Conservation (phyloP, 2,888 invertebrate genomes). For the Oxycera nigricornis region DNA sequence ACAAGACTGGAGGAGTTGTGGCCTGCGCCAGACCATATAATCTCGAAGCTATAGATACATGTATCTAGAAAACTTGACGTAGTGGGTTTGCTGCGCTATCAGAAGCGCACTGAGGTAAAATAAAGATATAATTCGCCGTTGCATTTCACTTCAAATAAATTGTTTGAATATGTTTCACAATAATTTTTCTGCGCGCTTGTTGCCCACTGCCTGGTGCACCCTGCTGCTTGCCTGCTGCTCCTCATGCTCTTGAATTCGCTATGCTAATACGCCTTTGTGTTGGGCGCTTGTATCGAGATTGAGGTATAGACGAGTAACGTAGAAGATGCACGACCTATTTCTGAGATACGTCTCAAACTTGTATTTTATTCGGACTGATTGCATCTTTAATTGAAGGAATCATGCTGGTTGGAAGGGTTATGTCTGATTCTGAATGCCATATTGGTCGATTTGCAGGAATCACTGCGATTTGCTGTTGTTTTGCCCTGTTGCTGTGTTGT, state of each 20-base stretch:
- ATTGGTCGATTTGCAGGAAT: conserved; percentile 18
- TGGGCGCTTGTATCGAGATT: neutral
- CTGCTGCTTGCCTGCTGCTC: neutral
- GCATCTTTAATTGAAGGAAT: conserved; percentile 41
- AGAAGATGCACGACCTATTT: conserved; percentile 42
- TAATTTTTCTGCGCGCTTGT: conserved; percentile 31
- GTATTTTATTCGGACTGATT: conserved; percentile 40
- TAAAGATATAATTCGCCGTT: conserved; percentile 36
- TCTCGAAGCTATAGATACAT: neutral
- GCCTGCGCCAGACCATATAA: neutral
- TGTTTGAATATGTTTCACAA: conserved; percentile 40
- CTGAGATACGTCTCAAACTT: conserved; percentile 40
- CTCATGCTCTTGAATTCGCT: conserved; percentile 20
- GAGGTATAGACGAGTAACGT: neutral
- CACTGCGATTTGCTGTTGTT: conserved; percentile 8
- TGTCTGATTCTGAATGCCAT: conserved; percentile 13
- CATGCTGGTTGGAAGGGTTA: conserved; percentile 37
- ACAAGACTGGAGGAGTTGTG: conserved; percentile 1
- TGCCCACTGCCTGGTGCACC: too few species aligned
- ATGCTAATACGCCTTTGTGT: conserved; percentile 38
- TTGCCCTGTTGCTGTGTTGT: neutral
- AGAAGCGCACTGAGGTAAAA: conserved; percentile 31
- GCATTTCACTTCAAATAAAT: conserved; percentile 37
- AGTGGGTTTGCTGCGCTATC: conserved; percentile 15
- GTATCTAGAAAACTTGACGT: neutral